Conservation (phyloP, 2,888 invertebrate genomes). For the Melinopterus prodromus region DNA sequence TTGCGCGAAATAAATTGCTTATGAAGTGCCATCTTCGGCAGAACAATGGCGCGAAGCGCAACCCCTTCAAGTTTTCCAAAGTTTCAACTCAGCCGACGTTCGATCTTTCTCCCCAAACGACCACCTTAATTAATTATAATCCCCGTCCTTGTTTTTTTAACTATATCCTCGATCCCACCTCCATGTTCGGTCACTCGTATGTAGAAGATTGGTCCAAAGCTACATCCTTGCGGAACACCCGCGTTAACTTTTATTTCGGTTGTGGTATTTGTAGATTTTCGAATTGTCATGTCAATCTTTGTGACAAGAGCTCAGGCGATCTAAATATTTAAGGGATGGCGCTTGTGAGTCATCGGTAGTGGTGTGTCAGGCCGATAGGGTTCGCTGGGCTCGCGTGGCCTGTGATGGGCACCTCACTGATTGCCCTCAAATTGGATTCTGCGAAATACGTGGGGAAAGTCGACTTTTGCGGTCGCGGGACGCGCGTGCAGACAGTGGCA, state of each 20-base stretch:
- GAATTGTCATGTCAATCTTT: no score
- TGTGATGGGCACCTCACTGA: conserved; percentile 55
- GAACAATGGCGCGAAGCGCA: neutral
- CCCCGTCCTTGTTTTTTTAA: neutral
- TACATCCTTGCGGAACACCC: no score
- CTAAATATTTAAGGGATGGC: neutral
- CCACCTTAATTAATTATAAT: neutral
- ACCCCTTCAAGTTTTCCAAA: neutral
- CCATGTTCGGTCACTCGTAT: no score
- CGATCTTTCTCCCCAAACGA: neutral
- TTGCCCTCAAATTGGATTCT: conserved; percentile 55
- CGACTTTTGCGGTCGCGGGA: conserved; percentile 19
- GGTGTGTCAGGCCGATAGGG: neutral
- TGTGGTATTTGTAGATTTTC: no score
- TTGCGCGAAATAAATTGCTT: conserved; percentile 24
- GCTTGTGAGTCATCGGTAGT: neutral
- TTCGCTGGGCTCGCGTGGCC: conserved; percentile 51
- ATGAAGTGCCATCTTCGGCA: conserved; percentile 8
- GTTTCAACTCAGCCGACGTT: neutral
- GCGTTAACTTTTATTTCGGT: no score
- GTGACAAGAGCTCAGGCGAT: neutral
- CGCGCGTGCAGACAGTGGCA: conserved; percentile 24
- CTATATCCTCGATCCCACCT: no score
- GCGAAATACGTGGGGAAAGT: conserved; percentile 41
- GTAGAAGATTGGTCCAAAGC: no score